These are phyloP conservation scores for Xyliphius kryptos DNA, from an alignment of 2,113 vertebrate species.

Conservation along the genomic window DNA sequence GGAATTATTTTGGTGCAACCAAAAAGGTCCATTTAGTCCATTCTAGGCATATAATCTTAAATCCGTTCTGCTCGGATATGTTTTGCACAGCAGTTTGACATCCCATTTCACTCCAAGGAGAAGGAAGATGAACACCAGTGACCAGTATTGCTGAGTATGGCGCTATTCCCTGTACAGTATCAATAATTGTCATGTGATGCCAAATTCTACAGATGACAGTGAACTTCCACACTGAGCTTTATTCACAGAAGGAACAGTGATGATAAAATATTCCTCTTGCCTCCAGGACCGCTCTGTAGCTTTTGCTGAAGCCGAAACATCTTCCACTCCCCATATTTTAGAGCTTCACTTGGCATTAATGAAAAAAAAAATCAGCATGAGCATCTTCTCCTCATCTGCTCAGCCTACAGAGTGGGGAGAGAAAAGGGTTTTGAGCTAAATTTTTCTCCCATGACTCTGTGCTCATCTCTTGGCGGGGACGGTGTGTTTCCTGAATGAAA, in stretches of 20 bases:
- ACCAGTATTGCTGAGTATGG: no score
- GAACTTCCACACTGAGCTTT: constrained; percentile 1
- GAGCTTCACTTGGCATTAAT: constrained; percentile 35
- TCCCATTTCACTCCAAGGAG: background rate
- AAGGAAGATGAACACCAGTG: no score
- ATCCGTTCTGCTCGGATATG: constrained; percentile 10
- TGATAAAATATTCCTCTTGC: constrained; percentile 44
- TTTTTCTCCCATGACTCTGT: constrained; percentile 42
- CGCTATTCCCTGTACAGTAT: no score
- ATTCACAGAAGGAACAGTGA: constrained; percentile 15
- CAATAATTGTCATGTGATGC: no score
- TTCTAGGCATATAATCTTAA: constrained; percentile 19
- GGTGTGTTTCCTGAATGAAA: no score
- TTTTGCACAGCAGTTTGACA: constrained; percentile 7
- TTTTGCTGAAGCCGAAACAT: constrained; percentile 39
- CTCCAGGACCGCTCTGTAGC: constrained; percentile 37
- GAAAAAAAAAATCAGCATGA: constrained; percentile 35
- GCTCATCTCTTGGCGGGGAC: constrained; percentile 40
- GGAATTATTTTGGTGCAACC: no score
- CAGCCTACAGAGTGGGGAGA: constrained; percentile 16
- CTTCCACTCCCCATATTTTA: constrained; percentile 44
- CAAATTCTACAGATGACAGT: background rate
- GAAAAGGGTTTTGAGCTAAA: no score
- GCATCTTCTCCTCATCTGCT: constrained; percentile 41
- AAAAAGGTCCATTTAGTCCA: constrained; percentile 17